phyloP scores from a whole-genome alignment of 2,113 vertebrate species.

The Aegotheles bennettii region DNA sequence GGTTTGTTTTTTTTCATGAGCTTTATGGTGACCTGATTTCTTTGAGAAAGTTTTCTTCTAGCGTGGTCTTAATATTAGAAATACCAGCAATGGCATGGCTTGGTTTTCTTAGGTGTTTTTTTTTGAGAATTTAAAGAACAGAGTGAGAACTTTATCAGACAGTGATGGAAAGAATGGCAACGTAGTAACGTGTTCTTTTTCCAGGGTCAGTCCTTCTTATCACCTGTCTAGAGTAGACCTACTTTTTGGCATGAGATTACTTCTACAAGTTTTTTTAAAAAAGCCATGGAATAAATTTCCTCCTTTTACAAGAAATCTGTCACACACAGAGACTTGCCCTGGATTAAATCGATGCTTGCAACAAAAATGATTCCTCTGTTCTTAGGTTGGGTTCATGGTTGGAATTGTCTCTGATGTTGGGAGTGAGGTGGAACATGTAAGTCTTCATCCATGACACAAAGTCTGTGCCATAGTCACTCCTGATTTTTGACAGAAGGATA shows the following conservation, averaged over 20 bases:
- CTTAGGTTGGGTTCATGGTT: neutral
- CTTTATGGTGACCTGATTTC: slow-evolving; percentile 31
- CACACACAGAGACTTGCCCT: neutral
- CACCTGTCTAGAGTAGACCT: slow-evolving; percentile 44
- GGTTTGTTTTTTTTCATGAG: slow-evolving; percentile 34
- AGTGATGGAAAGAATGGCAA: slow-evolving; percentile 30
- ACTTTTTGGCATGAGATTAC: slow-evolving; percentile 13
- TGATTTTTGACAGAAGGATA: neutral
- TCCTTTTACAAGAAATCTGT: slow-evolving; percentile 28
- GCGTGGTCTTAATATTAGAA: neutral
- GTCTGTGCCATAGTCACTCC: neutral
- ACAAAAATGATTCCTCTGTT: neutral
- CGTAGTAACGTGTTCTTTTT: neutral
- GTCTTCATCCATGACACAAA: neutral
- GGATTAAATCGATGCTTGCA: neutral
- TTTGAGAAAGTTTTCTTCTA: slow-evolving; percentile 2
- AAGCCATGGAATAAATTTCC: neutral
- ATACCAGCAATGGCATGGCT: neutral
- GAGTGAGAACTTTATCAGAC: neutral
- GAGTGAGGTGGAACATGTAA: neutral
- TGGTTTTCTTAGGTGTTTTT: neutral
- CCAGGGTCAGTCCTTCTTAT: slow-evolving; percentile 28
- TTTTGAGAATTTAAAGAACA: neutral
- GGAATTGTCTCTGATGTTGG: rapidly evolving
- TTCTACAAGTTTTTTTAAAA: neutral